Conservation (phyloP, 2,113 vertebrate genomes). For the Macroglossus sobrinus region DNA sequence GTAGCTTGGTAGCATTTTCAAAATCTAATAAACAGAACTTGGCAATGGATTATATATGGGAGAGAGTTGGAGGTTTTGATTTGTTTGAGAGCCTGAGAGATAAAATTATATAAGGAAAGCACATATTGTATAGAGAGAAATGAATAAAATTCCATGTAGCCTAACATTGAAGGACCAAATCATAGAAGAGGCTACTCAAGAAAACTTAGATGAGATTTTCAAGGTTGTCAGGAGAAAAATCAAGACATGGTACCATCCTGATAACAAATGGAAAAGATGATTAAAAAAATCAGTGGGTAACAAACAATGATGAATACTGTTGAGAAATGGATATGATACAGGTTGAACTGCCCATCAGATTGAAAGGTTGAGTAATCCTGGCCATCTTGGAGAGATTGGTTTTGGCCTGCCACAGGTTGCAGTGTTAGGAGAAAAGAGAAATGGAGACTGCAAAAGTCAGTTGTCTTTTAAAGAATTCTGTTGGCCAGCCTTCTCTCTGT, state of each 20-base stretch:
- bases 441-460: fast-evolving
- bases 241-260: background rate
- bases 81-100: background rate
- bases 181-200: background rate
- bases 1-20: background rate
- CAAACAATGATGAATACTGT: background rate
- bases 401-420: fast-evolving
- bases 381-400: background rate
- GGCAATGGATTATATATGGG: background rate
- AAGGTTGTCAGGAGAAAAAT: background rate
- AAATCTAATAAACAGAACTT: background rate
- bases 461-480: background rate
- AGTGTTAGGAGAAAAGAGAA: background rate
- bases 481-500: background rate
- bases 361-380: background rate
- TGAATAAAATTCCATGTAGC: background rate
- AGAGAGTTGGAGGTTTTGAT: background rate
- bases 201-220: background rate
- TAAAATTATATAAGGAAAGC: background rate
- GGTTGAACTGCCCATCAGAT: background rate
- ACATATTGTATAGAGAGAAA: background rate
- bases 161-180: background rate
- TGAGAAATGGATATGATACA: background rate
- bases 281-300: background rate
- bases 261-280: background rate